phyloP scores from a whole-genome alignment of 1,140 invertebrate species.

The Vollenhovia emeryi region DNA sequence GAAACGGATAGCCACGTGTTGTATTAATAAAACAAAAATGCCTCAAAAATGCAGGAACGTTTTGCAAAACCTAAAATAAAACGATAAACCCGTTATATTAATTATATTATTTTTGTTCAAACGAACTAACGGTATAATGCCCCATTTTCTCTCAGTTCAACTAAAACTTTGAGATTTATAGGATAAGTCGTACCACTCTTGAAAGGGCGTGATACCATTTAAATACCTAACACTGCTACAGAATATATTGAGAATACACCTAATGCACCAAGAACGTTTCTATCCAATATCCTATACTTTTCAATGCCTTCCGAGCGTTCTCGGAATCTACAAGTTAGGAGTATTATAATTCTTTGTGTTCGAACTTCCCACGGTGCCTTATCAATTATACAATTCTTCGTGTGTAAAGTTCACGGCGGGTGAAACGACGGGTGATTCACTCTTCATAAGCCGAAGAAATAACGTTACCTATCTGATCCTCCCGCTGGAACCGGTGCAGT shows the following conservation, averaged over 20 bases:
- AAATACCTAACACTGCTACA: too few relatives aligned
- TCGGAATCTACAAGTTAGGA: too few relatives aligned
- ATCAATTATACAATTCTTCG: neutral
- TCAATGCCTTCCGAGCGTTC: too few relatives aligned
- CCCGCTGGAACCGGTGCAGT: constrained; percentile 87
- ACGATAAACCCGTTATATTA: neutral
- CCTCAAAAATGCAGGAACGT: neutral
- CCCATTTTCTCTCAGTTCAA: too few relatives aligned
- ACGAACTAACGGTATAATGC: too few relatives aligned
- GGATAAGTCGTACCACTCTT: neutral
- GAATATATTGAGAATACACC: too few relatives aligned
- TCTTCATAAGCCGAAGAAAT: too few relatives aligned
- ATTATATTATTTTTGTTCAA: neutral
- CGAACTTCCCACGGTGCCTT: constrained; percentile 25
- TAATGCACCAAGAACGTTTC: too few relatives aligned
- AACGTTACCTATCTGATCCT: constrained; percentile 84
- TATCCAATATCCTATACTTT: too few relatives aligned
- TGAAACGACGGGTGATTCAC: neutral
- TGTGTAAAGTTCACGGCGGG: neutral
- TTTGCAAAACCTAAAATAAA: neutral
- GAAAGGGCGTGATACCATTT: too few relatives aligned
- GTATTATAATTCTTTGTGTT: neutral
- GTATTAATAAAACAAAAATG: neutral
- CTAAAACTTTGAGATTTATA: neutral
- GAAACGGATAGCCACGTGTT: neutral